These are phyloP conservation scores for Crypturellus undulatus DNA, from an alignment of 2,113 vertebrate species.

Conservation along the genomic window DNA sequence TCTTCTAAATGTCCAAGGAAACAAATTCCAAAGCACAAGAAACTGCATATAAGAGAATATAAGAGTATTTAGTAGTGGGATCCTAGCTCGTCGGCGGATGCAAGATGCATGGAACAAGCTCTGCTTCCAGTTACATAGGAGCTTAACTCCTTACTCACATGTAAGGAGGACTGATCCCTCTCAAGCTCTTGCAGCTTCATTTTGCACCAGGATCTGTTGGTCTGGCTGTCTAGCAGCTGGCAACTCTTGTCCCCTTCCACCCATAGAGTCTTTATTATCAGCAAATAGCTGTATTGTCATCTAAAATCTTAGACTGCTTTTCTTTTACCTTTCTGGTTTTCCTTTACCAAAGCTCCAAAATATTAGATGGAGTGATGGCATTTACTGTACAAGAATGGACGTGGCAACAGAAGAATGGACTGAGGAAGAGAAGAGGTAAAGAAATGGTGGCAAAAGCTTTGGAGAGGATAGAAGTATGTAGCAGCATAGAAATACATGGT, in stretches of 20 bases:
- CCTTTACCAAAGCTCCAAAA: not conserved
- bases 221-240: not conserved
- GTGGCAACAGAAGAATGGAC: not conserved
- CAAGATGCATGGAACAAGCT: accelerated
- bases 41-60: not conserved
- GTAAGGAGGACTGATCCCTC: not conserved
- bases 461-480: not conserved
- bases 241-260: not conserved
- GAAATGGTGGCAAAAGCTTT: not conserved
- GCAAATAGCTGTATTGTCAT: not conserved
- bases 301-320: not conserved
- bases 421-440: not conserved
- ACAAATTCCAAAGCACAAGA: not conserved
- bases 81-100: not conserved
- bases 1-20: not conserved
- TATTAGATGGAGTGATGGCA: not conserved
- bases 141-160: not conserved
- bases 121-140: not conserved
- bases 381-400: not conserved
- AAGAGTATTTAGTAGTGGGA: not conserved
- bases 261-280: not conserved
- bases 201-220: not conserved
- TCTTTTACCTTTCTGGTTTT: not conserved
- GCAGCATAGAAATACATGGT: not conserved
- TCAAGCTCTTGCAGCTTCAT: not conserved